Evolutionary conservation across 2,888 invertebrate species (phyloP).

Genomic region (Hermodice carunculata): DNA sequence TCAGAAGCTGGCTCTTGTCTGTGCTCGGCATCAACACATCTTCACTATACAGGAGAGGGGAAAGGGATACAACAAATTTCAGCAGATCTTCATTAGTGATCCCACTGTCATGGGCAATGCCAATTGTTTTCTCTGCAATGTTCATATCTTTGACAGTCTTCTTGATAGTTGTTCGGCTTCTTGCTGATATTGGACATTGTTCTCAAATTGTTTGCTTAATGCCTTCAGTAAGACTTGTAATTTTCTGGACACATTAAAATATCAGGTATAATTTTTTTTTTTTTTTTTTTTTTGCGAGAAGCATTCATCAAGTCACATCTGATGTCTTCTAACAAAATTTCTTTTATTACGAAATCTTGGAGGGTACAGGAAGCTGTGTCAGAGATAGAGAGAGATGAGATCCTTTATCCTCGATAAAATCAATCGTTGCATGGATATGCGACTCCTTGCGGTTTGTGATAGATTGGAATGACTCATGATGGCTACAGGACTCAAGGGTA

Average conservation of each 20-base stretch:
- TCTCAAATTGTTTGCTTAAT: slow-evolving; percentile 9
- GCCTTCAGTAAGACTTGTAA: background rate
- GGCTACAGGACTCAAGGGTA: slow-evolving; percentile 1
- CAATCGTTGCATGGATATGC: background rate
- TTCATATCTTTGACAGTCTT: slow-evolving; percentile 10
- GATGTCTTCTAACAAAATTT: slow-evolving; percentile 6
- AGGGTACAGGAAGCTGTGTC: background rate
- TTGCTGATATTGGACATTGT: slow-evolving; percentile 4
- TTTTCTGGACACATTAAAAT: slow-evolving; percentile 1
- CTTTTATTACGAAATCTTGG: slow-evolving; percentile 13
- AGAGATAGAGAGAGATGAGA: slow-evolving; percentile 10
- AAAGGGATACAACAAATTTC: background rate
- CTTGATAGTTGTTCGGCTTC: slow-evolving; percentile 3
- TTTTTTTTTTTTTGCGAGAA: background rate
- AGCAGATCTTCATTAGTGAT: background rate
- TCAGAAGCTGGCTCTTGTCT: slow-evolving; percentile 6
- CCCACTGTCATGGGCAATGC: slow-evolving; percentile 7
- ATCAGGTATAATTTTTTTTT: slow-evolving; percentile 1
- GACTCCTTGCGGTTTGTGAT: slow-evolving; percentile 5
- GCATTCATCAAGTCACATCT: slow-evolving; percentile 3
- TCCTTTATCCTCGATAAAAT: slow-evolving; percentile 12
- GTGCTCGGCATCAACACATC: slow-evolving; percentile 6
- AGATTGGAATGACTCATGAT: slow-evolving; percentile 2
- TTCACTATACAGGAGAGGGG: slow-evolving; percentile 1
- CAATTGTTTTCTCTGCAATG: slow-evolving; percentile 8